Evolutionary conservation across 2,113 vertebrate species (phyloP), one percentile per base, ranked within the genome.

Genomic region (Butorides virescens): DNA sequence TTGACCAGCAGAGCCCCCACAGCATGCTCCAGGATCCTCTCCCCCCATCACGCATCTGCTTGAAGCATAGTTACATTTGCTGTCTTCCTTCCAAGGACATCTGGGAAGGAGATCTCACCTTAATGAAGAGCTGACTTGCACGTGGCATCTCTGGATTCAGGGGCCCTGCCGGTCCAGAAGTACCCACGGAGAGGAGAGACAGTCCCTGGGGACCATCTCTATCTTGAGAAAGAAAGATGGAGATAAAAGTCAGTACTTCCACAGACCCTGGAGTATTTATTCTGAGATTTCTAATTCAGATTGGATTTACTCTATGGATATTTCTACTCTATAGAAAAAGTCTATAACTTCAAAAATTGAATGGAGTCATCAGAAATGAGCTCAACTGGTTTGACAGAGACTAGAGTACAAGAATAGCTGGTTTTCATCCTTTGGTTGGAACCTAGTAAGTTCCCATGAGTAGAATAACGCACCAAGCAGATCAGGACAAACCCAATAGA

Each of bases 161-260:
- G 16, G 26, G 3, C 5, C 9, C 53, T 72, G n/a, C 47, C 74
- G 66, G 10, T 55, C 16, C 70, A 88, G 46, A 30, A 74, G 11
- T 15, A 67, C 2, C 30, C 36, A 65, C 0, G 0, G 21, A 39
- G 25, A 67, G 15, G 42, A 67, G 12, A 10, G 16, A 23, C 27
- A 39, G 12, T 7, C 61, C 30, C 27, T 34, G 25, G 3, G 32
- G 46, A 53, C 14, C 39, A 39, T 21, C 39, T 49, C 5, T 30
- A 25, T 13, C 32, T 36, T 62, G 12, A 46, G 23, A 67, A 66
- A 78, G 18, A 56, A 52, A 74, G 39, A 25, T 1, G 6, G 27
- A 72, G 15, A 75, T 14, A 49, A 77, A 82, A 53, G 13, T 70
- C 46, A 39, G 12, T 22, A 49, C 11, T 81, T 7, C 17, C 20